phyloP scores from a whole-genome alignment of 2,888 invertebrate species.

The Cepaea hortensis region DNA sequence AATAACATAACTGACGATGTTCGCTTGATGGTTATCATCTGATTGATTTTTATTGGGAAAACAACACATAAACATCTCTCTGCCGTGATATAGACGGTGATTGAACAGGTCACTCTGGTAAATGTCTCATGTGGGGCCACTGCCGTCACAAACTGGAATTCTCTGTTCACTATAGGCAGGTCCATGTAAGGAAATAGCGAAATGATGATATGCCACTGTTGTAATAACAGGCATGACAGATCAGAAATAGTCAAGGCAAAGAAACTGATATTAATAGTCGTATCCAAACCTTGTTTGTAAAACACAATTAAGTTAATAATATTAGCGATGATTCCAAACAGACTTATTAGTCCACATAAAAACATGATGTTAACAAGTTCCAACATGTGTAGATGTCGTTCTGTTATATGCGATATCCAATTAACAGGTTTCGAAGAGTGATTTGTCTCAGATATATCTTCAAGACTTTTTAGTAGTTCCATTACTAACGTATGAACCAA shows the following conservation, averaged over 20 bases:
- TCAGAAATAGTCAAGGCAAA: conserved; percentile 24
- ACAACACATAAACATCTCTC: conserved; percentile 31
- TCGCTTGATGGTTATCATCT: conserved; percentile 12
- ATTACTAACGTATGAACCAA: too few relatives aligned
- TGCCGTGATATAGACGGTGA: conserved; percentile 27
- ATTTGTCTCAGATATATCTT: too few relatives aligned
- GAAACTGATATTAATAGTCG: conserved; percentile 32
- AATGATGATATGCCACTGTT: neutral
- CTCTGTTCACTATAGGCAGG: neutral
- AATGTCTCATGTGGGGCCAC: neutral
- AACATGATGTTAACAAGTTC: neutral
- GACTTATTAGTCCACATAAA: neutral
- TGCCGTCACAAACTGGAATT: neutral
- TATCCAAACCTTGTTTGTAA: conserved; percentile 22
- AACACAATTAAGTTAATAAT: conserved; percentile 30
- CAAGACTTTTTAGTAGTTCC: too few relatives aligned
- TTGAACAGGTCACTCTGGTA: neutral
- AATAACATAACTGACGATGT: neutral
- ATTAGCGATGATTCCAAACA: conserved; percentile 13
- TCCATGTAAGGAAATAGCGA: neutral
- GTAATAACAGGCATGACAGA: neutral
- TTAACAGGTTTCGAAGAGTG: too few relatives aligned
- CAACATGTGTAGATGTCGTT: too few relatives aligned
- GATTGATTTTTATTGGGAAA: conserved; percentile 21
- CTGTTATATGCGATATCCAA: too few relatives aligned